These are phyloP conservation scores for Picus viridis DNA, from an alignment of 2,797 vertebrate species.

Conservation along the genomic window DNA sequence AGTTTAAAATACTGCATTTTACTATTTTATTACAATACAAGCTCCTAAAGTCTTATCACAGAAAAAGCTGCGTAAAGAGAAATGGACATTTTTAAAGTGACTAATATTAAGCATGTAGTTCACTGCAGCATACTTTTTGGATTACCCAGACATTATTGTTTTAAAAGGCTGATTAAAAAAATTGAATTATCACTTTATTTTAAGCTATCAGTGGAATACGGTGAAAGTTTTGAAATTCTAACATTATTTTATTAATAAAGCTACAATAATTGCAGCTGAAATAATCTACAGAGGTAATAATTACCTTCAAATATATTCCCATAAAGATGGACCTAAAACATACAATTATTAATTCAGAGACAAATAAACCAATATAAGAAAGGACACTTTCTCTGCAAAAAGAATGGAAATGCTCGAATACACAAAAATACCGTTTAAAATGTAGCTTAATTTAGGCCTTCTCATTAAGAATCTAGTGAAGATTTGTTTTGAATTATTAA, in stretches of 20 bases:
- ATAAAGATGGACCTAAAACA: not conserved
- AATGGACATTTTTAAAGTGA: not conserved
- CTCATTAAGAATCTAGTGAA: not conserved
- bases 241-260: not conserved
- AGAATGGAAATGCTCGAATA: not conserved
- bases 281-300: not conserved
- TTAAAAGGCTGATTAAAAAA: not conserved
- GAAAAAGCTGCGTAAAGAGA: not conserved
- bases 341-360: not conserved
- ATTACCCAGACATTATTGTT: not conserved
- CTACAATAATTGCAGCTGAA: not conserved
- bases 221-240: not conserved
- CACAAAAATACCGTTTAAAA: not conserved
- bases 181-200: not conserved
- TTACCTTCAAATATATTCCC: not conserved
- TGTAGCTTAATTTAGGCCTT: not conserved
- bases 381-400: not conserved
- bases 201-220: not conserved
- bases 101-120: not conserved
- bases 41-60: not conserved
- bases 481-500: not conserved
- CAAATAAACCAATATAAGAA: not conserved
- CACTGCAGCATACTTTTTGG: not conserved
- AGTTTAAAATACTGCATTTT: not conserved
- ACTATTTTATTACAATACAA: not conserved